A percentile compares a stretch with the other conserved stretches of the same genome.
Conservation (phyloP, 2,888 invertebrate species). For the Chouioia cunea region DNA sequence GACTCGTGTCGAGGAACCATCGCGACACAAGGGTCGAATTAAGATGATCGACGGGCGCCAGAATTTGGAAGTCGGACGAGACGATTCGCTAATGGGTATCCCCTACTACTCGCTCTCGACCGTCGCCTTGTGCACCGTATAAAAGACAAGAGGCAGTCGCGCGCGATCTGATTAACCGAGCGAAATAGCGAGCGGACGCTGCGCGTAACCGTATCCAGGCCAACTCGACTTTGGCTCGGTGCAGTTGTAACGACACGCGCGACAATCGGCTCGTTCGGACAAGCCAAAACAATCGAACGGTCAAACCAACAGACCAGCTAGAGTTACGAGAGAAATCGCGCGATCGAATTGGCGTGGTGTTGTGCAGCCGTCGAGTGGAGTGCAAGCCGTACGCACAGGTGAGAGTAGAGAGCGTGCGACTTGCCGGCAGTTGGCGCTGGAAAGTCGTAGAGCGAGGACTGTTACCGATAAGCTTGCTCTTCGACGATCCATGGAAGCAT, state of each 20-base stretch:
- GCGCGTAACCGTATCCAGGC: too few species aligned
- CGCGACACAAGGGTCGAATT: background rate
- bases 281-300: too few species aligned
- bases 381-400: background rate
- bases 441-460: background rate
- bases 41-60: background rate
- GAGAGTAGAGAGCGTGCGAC: background rate
- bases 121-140: slow-evolving; percentile 57
- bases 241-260: too few species aligned
- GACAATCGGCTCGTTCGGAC: too few species aligned
- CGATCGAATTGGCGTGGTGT: background rate
- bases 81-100: too few species aligned
- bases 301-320: too few species aligned
- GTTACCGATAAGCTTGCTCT: slow-evolving; percentile 29
- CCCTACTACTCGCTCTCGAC: slow-evolving; percentile 39
- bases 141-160: slow-evolving; percentile 61
- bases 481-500: background rate
- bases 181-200: slow-evolving; percentile 7
- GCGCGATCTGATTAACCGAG: slow-evolving; percentile 63
- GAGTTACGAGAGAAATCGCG: background rate
- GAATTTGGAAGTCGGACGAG: background rate
- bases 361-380: background rate
- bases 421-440: slow-evolving; percentile 44
- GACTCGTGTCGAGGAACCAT: background rate
- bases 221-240: too few species aligned